Evolutionary conservation across 2,113 vertebrate genomes (phyloP), one percentile per base, ranked within the genome.

Genomic region (Nesogale talazaci): DNA sequence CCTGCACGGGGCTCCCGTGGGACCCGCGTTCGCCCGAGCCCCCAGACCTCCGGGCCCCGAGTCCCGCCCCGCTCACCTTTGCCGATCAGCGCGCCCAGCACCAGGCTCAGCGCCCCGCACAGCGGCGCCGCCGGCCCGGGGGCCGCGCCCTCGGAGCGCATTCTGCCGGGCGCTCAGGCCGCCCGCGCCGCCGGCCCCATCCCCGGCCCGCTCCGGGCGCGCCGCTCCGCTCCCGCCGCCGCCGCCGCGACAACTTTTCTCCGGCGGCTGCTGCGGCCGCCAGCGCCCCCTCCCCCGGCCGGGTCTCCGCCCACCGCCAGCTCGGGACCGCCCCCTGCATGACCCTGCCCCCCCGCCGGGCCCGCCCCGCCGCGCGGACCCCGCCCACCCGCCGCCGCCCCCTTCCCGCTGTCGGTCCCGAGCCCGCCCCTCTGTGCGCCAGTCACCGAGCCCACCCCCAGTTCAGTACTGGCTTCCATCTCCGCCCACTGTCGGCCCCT

Each of bases 81-180:
- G 94, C 97, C 96, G 12, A 98, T 96, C 89, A 98, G 88, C 31
- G 96, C 98, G 38, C 89, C 97, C 56, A 98, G 90, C 34, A 98
- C 91, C 96, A 98, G 95, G 92, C 94, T 93, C 82, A 96, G 92
- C 20, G 86, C 95, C 95, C 94, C 84, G 93, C 93, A 95, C 94
- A 95, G 52, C 69, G 38, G 90, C 95, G 89, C 95, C 83, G 75
- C 87, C 81, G 91, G 93, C 91, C 94, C 59, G 57, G 93, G 92
- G 94, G 92, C 96, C 92, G 92, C 92, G 82, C 96, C 96, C 88
- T 96, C 93, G 79, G 83, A 93, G 96, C 92, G 94, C 96, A 97
- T 97, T 85, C 69, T 97, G 95, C 81, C 82, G 2, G 67, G 95
- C 36, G 42, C 79, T 95, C 96, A 86, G 22, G 94, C 94, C 31